Percentiles rank a stretch among this genome's conserved stretches.
phyloP scores from a whole-genome alignment of 2,888 invertebrate species.

The Caenorhabditis uteleia region DNA sequence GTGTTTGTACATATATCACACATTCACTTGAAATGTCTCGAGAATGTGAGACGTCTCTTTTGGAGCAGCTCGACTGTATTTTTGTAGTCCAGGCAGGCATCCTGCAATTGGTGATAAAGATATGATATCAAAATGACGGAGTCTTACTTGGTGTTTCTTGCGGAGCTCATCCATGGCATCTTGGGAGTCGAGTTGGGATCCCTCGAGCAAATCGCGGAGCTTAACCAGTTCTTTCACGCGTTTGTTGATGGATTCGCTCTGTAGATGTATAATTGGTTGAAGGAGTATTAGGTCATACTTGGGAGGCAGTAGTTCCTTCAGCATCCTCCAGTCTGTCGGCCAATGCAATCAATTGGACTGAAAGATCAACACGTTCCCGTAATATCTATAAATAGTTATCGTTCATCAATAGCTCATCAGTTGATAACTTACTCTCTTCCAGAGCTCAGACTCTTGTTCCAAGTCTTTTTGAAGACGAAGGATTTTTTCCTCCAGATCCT shows the following conservation, averaged over 20 bases:
- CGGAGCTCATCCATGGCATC: conserved; percentile 93
- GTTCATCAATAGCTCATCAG: conserved; percentile 2
- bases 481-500: conserved; percentile 99
- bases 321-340: conserved; percentile 98
- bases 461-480: conserved; percentile 99
- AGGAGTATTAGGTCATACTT: conserved; percentile 75
- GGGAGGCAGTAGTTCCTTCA: conserved; percentile 95
- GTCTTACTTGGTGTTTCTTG: conserved; percentile 90
- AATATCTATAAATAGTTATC: conserved; percentile 81
- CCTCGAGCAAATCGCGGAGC: conserved; percentile 95
- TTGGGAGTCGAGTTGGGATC: conserved; percentile 86
- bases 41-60: too few relatives aligned
- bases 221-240: conserved; percentile 94
- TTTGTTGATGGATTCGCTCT: conserved; percentile 98
- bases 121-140: too few relatives aligned
- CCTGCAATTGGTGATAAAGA: conserved; percentile 69
- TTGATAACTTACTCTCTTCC: conserved; percentile 94
- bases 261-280: conserved; percentile 67
- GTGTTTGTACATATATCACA: too few relatives aligned
- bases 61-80: conserved; percentile 96
- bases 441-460: conserved; percentile 97
- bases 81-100: conserved; percentile 95
- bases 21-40: too few relatives aligned
- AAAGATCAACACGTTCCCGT: conserved; percentile 96
- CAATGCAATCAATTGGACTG: conserved; percentile 96